A percentile compares a stretch with the other conserved stretches of the same genome.
phyloP scores from a whole-genome alignment of 2,113 vertebrate species.

The Burhinus bistriatus region DNA sequence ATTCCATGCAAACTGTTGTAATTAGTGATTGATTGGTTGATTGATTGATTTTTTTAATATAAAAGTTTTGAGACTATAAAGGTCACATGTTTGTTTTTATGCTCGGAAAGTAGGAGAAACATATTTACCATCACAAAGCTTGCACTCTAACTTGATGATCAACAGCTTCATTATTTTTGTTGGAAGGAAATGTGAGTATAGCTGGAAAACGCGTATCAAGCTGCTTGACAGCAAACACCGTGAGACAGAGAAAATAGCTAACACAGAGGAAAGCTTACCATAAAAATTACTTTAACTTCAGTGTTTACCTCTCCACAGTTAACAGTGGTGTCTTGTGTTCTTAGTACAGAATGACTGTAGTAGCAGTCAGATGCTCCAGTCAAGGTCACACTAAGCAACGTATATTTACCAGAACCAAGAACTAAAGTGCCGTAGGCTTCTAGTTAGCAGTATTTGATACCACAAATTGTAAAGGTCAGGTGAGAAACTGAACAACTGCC shows the following conservation, averaged over 20 bases:
- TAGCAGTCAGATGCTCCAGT: neutral
- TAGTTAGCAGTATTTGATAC: neutral
- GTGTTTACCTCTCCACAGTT: neutral
- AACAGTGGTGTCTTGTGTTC: neutral
- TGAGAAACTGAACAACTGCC: neutral
- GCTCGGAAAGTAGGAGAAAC: neutral
- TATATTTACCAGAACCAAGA: neutral
- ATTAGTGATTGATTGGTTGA: neutral
- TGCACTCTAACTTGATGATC: conserved; percentile 11
- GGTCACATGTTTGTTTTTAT: conserved; percentile 20
- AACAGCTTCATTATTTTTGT: conserved; percentile 36
- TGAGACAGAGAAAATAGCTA: neutral
- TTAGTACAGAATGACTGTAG: neutral
- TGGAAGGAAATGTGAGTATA: neutral
- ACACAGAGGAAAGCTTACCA: neutral
- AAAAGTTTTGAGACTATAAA: neutral
- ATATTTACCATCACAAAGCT: conserved; percentile 30
- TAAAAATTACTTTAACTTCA: neutral
- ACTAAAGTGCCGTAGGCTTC: neutral
- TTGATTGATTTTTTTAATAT: conserved; percentile 1
- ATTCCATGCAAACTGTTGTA: neutral
- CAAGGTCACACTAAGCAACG: neutral
- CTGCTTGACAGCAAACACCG: neutral
- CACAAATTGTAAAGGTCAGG: neutral
- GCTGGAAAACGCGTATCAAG: conserved; percentile 5